Conservation (phyloP, 2,888 invertebrate genomes). For the Oscheius sp. region DNA sequence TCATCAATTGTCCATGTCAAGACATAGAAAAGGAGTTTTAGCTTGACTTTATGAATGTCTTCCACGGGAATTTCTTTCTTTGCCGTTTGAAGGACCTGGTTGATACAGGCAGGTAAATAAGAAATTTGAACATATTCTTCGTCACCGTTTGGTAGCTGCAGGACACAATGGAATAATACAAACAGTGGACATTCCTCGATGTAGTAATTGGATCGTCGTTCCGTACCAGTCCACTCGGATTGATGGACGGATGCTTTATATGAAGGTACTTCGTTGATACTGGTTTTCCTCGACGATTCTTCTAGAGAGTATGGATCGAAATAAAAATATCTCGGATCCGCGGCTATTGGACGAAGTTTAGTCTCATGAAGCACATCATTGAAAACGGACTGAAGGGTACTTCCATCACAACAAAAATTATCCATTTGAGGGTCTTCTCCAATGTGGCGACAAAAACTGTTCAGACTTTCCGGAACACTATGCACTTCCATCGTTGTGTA, state of each 20-base stretch:
- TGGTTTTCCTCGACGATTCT: neutral
- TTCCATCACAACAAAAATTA: constrained; percentile 32
- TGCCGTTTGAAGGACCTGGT: constrained; percentile 35
- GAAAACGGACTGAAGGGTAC: constrained; percentile 42
- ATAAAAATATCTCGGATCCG: constrained; percentile 37
- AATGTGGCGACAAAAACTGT: constrained; percentile 42
- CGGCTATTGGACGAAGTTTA: constrained; percentile 34
- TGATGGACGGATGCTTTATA: no score
- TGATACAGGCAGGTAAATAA: constrained; percentile 48
- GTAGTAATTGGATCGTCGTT: no score
- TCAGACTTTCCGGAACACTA: constrained; percentile 34
- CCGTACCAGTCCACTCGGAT: no score
- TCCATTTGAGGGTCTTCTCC: neutral
- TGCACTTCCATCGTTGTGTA: constrained; percentile 39
- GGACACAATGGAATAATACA: constrained; percentile 47
- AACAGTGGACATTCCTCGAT: constrained; percentile 40
- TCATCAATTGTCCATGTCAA: constrained; percentile 41
- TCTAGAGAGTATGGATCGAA: constrained; percentile 6
- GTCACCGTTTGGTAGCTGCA: constrained; percentile 32
- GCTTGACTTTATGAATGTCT: constrained; percentile 33
- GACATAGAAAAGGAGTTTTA: constrained; percentile 50
- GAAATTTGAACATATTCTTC: constrained; percentile 43
- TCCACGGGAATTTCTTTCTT: neutral
- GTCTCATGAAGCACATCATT: constrained; percentile 27
- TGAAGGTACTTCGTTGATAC: constrained; percentile 5